Conservation (phyloP, 2,888 invertebrate genomes). For the Subacronicta megacephala region DNA sequence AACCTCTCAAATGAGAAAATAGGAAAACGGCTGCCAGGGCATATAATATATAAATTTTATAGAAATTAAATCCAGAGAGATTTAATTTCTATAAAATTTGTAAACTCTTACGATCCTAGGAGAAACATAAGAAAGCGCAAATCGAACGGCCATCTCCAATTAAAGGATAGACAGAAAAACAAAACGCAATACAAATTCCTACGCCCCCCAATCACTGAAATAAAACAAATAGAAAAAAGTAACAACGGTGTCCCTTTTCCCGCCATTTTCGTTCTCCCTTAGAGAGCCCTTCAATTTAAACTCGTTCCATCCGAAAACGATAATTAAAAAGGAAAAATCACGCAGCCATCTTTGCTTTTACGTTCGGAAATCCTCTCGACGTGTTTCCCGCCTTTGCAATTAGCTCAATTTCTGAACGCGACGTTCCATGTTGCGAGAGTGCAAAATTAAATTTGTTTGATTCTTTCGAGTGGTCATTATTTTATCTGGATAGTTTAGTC, state of each 20-base stretch:
- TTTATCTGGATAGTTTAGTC: conserved; percentile 21
- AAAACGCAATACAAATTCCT: conserved; percentile 36
- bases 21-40: too few species aligned
- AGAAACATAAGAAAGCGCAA: conserved; percentile 4
- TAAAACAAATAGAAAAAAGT: conserved; percentile 48
- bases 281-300: conserved; percentile 64
- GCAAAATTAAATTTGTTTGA: conserved; percentile 63
- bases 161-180: conserved; percentile 24
- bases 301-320: conserved; percentile 59
- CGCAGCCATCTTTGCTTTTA: conserved; percentile 69
- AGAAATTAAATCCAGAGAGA: too few species aligned
- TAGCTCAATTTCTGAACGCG: conserved; percentile 79
- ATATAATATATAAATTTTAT: too few species aligned
- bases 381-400: conserved; percentile 71
- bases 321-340: conserved; percentile 78
- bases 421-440: conserved; percentile 68
- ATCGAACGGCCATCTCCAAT: conserved; percentile 17
- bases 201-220: conserved; percentile 32
- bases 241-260: conserved; percentile 42
- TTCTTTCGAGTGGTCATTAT: conserved; percentile 59
- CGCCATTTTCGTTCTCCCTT: conserved; percentile 49
- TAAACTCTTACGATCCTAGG: background rate
- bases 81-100: too few species aligned
- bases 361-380: conserved; percentile 71
- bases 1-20: too few species aligned